A percentile compares a stretch with the other conserved stretches of the same genome.
Evolutionary conservation across 2,113 vertebrate genomes (phyloP).

Genomic region (Lepisosteus osseus): DNA sequence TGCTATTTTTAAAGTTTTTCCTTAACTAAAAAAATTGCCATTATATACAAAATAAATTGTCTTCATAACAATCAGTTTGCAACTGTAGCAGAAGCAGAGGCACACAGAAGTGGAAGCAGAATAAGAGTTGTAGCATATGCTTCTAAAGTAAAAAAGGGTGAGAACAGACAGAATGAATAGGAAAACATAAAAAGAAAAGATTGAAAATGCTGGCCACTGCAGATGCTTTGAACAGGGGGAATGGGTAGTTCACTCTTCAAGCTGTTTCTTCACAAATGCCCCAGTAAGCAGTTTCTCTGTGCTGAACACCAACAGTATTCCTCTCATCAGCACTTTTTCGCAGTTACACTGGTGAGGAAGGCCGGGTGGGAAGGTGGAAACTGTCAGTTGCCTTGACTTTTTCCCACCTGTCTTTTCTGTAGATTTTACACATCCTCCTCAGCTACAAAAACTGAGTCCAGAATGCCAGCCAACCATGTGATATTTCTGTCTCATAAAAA

Average conservation of each 20-base stretch:
- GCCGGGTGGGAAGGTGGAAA: slow-evolving; percentile 50
- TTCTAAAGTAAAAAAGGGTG: slow-evolving; percentile 20
- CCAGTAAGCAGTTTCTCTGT: slow-evolving; percentile 73
- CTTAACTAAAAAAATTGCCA: too few relatives aligned
- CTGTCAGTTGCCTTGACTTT: slow-evolving; percentile 27
- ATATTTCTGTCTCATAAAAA: slow-evolving; percentile 40
- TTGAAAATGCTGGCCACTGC: slow-evolving; percentile 73
- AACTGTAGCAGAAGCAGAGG: too few relatives aligned
- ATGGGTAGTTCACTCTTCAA: slow-evolving; percentile 67
- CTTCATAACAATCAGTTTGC: too few relatives aligned
- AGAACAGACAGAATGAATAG: slow-evolving; percentile 65
- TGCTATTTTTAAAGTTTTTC: too few relatives aligned
- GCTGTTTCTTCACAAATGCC: slow-evolving; percentile 64
- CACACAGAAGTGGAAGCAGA: too few relatives aligned
- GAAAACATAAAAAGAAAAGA: slow-evolving; percentile 54
- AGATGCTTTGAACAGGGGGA: slow-evolving; percentile 75
- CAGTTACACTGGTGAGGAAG: slow-evolving; percentile 40
- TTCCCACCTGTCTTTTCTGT: too few relatives aligned
- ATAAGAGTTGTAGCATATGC: too few relatives aligned
- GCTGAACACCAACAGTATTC: slow-evolving; percentile 61
- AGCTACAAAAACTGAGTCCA: too few relatives aligned
- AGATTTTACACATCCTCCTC: too few relatives aligned
- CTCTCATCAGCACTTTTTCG: slow-evolving; percentile 72
- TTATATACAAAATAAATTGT: too few relatives aligned
- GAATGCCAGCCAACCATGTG: slow-evolving; percentile 37